Conservation (phyloP, 2,113 vertebrate species). For the Eudyptes chrysolophus region DNA sequence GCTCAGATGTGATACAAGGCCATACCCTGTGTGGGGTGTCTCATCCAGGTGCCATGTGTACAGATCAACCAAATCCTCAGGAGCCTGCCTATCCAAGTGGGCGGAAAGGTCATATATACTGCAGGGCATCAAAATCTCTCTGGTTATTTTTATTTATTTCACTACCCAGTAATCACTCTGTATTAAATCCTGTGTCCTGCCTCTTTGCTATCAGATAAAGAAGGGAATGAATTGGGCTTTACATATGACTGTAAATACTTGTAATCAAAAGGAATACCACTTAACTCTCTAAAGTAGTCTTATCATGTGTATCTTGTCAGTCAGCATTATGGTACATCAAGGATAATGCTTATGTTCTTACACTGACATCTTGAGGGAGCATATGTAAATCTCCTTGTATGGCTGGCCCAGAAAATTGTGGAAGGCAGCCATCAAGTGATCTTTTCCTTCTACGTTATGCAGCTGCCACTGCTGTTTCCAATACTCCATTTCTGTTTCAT, state of each 20-base stretch:
- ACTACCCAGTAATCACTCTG: neutral
- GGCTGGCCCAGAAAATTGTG: neutral
- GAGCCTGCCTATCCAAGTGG: neutral
- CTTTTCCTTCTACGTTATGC: neutral
- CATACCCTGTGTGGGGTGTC: neutral
- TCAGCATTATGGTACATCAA: neutral
- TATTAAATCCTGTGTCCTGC: neutral
- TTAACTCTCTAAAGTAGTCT: neutral
- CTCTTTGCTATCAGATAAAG: neutral
- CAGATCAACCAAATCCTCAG: neutral
- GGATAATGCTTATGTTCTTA: conserved; percentile 15
- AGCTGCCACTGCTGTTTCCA: conserved; percentile 15
- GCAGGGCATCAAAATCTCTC: neutral
- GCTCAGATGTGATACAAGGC: fast-evolving
- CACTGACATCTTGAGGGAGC: conserved; percentile 1
- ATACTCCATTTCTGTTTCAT: neutral
- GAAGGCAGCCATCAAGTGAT: neutral
- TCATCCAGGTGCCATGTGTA: neutral
- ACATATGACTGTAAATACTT: conserved; percentile 10
- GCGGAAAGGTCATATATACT: neutral
- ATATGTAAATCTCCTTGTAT: neutral
- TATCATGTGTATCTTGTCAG: conserved; percentile 13
- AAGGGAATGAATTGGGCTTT: neutral
- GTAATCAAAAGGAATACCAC: conserved; percentile 22
- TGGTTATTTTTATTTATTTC: neutral